phyloP scores from a whole-genome alignment of 1,140 invertebrate species.

The Pogonomyrmex californicus region DNA sequence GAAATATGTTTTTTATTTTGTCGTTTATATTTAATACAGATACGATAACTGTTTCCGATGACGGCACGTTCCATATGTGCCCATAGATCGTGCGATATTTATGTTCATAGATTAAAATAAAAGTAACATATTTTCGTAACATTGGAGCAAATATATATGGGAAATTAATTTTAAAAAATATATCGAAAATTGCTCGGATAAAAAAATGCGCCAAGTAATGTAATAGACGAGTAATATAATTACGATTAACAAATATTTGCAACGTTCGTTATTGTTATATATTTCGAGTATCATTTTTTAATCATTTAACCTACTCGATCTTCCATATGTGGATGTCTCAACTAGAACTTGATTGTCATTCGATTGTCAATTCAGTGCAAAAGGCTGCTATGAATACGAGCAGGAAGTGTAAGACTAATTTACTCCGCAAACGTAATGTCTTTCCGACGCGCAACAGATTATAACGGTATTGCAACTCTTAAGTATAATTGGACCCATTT shows the following conservation, averaged over 20 bases:
- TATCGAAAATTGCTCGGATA: neutral
- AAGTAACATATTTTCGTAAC: neutral
- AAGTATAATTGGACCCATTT: constrained; percentile 61
- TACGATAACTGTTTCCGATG: no score
- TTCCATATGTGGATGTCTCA: neutral
- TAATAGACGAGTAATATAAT: neutral
- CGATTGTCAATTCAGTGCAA: neutral
- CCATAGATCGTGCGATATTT: no score
- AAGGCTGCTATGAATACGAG: neutral
- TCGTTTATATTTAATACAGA: no score
- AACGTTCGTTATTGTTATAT: neutral
- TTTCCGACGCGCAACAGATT: constrained; percentile 41
- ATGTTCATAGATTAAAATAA: neutral
- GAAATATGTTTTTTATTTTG: no score
- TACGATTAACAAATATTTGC: neutral
- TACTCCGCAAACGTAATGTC: constrained; percentile 17
- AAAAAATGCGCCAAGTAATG: neutral
- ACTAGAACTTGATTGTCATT: constrained; percentile 2
- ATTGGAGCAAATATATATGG: neutral
- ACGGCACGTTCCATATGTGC: no score
- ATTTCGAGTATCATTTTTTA: neutral
- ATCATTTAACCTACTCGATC: neutral
- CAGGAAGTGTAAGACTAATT: constrained; percentile 37
- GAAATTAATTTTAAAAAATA: neutral
- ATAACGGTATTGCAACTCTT: constrained; percentile 11